Conservation (phyloP, 2,797 vertebrate genomes). For the Phrynocephalus vlangalii region DNA sequence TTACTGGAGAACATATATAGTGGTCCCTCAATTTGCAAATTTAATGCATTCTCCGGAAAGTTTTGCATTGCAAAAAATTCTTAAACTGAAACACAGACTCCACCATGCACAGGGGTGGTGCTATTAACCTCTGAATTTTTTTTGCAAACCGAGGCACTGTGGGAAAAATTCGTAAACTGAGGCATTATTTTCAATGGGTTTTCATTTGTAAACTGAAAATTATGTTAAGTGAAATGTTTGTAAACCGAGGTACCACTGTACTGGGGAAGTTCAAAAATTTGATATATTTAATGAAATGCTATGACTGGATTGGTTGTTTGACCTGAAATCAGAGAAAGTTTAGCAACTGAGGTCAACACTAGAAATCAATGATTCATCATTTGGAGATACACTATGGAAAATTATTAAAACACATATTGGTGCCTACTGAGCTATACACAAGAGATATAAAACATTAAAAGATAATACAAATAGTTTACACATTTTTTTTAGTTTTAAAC, state of each 20-base stretch:
- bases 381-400: conserved; percentile 36
- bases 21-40: too few species aligned
- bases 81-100: too few species aligned
- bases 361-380: conserved; percentile 48
- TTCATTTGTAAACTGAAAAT: too few species aligned
- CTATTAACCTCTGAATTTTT: too few species aligned
- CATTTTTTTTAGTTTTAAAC: background rate
- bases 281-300: conserved; percentile 33
- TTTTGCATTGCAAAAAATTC: too few species aligned
- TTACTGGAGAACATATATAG: too few species aligned
- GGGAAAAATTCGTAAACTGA: too few species aligned
- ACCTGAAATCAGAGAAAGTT: conserved; percentile 42
- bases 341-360: conserved; percentile 44
- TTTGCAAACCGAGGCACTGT: too few species aligned
- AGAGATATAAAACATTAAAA: conserved; percentile 54
- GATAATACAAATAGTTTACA: conserved; percentile 47
- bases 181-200: too few species aligned
- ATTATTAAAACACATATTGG: conserved; percentile 52
- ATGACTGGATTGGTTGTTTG: conserved; percentile 33
- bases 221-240: too few species aligned
- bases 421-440: conserved; percentile 41
- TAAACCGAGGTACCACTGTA: background rate
- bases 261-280: background rate
- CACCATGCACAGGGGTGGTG: too few species aligned
- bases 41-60: too few species aligned